phyloP scores from a whole-genome alignment of 1,140 invertebrate species.

The Platyscapa corneri region DNA sequence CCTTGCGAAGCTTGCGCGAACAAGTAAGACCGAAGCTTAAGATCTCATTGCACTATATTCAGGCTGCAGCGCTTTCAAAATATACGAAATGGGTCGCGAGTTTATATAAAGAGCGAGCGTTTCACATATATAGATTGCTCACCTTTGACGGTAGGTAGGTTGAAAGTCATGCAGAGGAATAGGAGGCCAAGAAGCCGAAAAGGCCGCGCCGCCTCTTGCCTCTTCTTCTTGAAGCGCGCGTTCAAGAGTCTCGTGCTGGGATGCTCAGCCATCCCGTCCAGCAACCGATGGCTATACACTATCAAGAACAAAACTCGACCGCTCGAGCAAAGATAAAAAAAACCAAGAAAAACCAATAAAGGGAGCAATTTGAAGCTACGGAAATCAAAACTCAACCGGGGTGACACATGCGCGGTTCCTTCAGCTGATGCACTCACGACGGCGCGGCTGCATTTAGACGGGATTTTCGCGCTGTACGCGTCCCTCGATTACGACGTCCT shows the following conservation, averaged over 20 bases:
- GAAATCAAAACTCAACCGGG: not conserved
- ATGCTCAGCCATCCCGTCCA: not conserved
- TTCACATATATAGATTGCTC: conserved; percentile 25
- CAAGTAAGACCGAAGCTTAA: not conserved
- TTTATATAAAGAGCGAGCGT: not conserved
- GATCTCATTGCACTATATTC: not conserved
- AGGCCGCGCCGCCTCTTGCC: not conserved
- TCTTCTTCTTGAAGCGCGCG: not conserved
- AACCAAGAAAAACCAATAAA: not conserved
- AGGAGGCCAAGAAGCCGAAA: conserved; percentile 31
- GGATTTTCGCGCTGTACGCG: not conserved
- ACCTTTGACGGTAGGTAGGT: conserved; percentile 46
- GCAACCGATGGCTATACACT: too few species aligned
- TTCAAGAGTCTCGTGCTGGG: not conserved
- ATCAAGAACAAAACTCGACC: not conserved
- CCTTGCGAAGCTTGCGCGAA: too few species aligned
- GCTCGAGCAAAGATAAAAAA: not conserved
- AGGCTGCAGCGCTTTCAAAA: not conserved
- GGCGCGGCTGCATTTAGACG: not conserved
- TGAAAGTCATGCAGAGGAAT: conserved; percentile 8
- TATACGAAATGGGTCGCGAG: not conserved
- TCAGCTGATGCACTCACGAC: conserved; percentile 19
- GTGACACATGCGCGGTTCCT: not conserved
- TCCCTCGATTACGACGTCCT: not conserved
- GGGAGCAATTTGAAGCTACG: not conserved